Percentiles rank a stretch among this genome's conserved stretches.
These are phyloP conservation scores for Pristionchus japonicus DNA, from an alignment of 2,888 invertebrate species.

Conservation along the genomic window DNA sequence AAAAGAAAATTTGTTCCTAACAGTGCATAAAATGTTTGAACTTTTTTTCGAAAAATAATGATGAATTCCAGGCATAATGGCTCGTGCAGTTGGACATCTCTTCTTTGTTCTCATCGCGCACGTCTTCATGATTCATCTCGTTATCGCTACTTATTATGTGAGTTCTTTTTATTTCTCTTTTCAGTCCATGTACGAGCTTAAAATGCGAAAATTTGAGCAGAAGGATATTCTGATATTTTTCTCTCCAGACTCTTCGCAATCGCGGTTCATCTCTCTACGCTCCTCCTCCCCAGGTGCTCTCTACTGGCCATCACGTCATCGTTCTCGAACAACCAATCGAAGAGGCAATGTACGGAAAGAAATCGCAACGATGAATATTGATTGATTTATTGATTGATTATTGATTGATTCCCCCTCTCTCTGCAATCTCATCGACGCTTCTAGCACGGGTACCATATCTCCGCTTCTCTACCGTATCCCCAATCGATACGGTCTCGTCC, in stretches of 20 bases:
- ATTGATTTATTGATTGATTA: not conserved
- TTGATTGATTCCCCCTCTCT: not conserved
- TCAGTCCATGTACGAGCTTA: no score
- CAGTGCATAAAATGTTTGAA: no score
- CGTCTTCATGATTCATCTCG: constrained; percentile 52
- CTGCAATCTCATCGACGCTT: constrained; percentile 24
- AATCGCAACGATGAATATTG: constrained; percentile 42
- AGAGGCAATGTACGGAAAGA: constrained; percentile 67
- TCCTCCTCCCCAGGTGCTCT: not conserved
- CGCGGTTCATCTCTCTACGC: constrained; percentile 10
- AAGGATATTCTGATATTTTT: not conserved
- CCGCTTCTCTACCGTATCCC: constrained; percentile 17
- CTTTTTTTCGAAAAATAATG: no score
- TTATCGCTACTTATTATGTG: constrained; percentile 56
- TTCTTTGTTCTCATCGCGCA: constrained; percentile 56
- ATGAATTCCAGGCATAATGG: not conserved
- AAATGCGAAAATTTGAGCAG: no score
- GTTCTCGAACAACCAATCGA: constrained; percentile 65
- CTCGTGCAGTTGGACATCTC: constrained; percentile 52
- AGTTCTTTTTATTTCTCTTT: no score
- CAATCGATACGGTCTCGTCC: not conserved
- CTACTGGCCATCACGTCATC: constrained; percentile 57
- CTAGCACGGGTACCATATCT: not conserved
- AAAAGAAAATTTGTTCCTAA: no score
- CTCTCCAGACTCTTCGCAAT: constrained; percentile 17